Evolutionary conservation across 2,113 vertebrate genomes (phyloP), one percentile per base, ranked within the genome.

Genomic region (Pomatorhinus ruficollis): DNA sequence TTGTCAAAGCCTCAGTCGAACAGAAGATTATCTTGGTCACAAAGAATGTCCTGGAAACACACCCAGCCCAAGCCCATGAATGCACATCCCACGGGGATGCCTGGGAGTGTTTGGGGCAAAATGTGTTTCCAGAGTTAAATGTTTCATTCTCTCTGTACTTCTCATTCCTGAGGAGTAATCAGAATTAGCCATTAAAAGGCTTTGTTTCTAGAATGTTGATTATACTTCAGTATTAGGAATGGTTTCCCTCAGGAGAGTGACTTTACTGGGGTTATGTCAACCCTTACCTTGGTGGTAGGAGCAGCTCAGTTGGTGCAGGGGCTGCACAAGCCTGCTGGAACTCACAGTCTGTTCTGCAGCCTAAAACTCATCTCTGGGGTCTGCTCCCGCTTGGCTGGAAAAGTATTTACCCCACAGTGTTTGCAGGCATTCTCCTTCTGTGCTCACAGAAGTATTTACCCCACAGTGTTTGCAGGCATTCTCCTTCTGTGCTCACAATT

Each of bases 21-120:
- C 11, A 20, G 2, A 30, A 53, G 37, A 87, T 96, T 68, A 45
- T 47, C 89, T 89, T 68, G 65, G 65, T 82, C 72, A 60, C 74
- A 79, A 94, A 84, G 83, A 89, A 89, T 79, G 91, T 39, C n/a
- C 50, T 79, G 65, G 72, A 64, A 75, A 50, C 87, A 78, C 89
- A 82, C n/a, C 69, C 93, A 66, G 42, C 60, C 74, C 53, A 2
- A 15, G 76, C 37, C n/a, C 53, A 49, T 88, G 85, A 60, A 61
- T 28, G 11, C n/a, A 60, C 31, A 19, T 65, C 85, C 85, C 90
- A 59, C 11, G 24, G 25, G 68, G 68, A 59, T 90, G 71, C 50
- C 52, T 52, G 37, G 42, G n/a, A 92, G 68, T 2, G 5, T 31
- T 24, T n/a, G 40, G 77, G 53, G 57, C 57, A 91, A 91, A 76